These are phyloP conservation scores for Ochropleura plecta DNA, from an alignment of 2,888 invertebrate genomes.

Conservation along the genomic window DNA sequence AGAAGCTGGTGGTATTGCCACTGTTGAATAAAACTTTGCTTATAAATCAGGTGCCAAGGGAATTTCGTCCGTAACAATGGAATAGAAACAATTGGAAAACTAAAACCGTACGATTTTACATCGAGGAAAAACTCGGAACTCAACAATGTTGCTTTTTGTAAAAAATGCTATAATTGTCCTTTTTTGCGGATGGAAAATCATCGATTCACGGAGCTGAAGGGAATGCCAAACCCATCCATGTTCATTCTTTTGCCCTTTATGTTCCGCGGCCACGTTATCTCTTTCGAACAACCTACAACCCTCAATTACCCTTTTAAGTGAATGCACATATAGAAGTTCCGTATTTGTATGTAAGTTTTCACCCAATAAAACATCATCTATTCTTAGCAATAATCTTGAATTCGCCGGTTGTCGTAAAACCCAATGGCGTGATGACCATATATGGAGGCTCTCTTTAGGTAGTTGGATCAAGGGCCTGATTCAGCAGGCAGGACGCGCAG, in stretches of 20 bases:
- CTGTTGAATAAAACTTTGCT: constrained; percentile 33
- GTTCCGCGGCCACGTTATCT: too few relatives aligned
- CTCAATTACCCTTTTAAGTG: not conserved
- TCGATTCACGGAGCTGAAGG: too few relatives aligned
- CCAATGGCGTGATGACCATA: too few relatives aligned
- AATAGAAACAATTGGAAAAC: constrained; percentile 29
- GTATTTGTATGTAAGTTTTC: not conserved
- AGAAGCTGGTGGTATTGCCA: too few relatives aligned
- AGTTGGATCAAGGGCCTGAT: too few relatives aligned
- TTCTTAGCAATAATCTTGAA: not conserved
- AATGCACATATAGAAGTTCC: not conserved
- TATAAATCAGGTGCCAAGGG: constrained; percentile 47
- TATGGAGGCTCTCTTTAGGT: too few relatives aligned
- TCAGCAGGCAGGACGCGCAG: too few relatives aligned
- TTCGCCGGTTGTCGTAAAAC: too few relatives aligned
- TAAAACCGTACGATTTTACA: constrained; percentile 29
- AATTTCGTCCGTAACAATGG: constrained; percentile 17
- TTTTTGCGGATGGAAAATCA: too few relatives aligned
- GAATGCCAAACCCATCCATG: too few relatives aligned
- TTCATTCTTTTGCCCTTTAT: too few relatives aligned
- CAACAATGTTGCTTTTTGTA: not conserved
- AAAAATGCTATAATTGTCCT: not conserved
- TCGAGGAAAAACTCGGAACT: not conserved
- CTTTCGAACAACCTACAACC: too few relatives aligned
- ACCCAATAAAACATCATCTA: not conserved